Evolutionary conservation across 1,140 invertebrate species (phyloP), one percentile per base, ranked within the genome.

Genomic region (Wasmannia auropunctata): DNA sequence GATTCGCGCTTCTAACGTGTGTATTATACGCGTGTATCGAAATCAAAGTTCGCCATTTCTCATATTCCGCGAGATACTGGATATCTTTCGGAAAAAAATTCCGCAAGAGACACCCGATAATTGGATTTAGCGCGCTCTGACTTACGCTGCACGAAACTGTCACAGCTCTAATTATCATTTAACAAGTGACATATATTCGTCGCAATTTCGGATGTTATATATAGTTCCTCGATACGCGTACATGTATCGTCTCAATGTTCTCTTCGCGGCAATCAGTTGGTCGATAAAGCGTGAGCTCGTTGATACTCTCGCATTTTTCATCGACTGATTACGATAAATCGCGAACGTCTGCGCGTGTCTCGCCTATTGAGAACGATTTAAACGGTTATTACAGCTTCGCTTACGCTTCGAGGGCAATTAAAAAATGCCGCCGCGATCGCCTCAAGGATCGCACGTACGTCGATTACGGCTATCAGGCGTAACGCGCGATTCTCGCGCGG

Each of bases 251-350:
- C 7, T 62, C 10, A 0, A 19, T 11, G 62, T 25, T 19, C 37
- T 40, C 28, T 56, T 46, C 34, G 10, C 19, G 16, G 11, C 11
- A 43, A 37, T 74, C 67, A 10, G 7, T 56, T 74, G 4, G 10
- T 37, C 1, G 40, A 11, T 62, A 62, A 77, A 62, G 34, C 16
- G 51, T 3, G 43, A 54, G 31, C 25, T 51, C 25, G 25, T 43
- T 16, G 51, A 75, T 62, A 19, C 37, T 34, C 11, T 31, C 3
- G 25, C 25, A 25, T 43, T 56, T 43, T 28, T 40, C 19, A 40
- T 77, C 14, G 7, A 77, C 49, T 79, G 63, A 14, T 40, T 37
- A n/a, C 28, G 74, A 65, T 79, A 63, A 62, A 77, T n/a, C 6
- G 16, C 54, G 4, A 76, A 60, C 10, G 46, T 72, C 46, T n/a